phyloP scores from a whole-genome alignment of 2,797 vertebrate species.

The Enteromius unitaeniatus region DNA sequence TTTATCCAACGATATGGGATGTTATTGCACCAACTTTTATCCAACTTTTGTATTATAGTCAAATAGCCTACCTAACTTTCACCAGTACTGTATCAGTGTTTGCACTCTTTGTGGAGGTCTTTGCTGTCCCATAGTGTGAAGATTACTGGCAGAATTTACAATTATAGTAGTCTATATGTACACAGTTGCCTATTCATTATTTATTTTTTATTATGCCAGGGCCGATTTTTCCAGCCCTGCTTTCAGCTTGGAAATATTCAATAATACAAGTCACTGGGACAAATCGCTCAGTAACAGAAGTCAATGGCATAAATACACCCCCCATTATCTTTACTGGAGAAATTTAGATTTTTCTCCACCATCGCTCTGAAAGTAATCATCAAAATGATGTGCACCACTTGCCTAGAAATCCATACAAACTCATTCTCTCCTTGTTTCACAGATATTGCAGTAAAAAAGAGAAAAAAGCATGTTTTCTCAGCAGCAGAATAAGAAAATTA shows the following conservation, averaged over 20 bases:
- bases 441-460: constrained; percentile 29
- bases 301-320: constrained; percentile 54
- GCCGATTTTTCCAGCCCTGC: not conserved
- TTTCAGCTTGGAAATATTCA: constrained; percentile 44
- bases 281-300: constrained; percentile 53
- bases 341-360: constrained; percentile 61
- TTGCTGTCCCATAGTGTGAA: no score
- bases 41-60: no score
- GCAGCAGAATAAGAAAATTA: constrained; percentile 19
- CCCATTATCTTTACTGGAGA: constrained; percentile 48
- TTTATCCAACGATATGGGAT: no score
- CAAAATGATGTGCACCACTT: constrained; percentile 57
- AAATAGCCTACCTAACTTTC: no score
- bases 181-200: no score
- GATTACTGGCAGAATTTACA: no score
- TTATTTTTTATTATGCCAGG: no score
- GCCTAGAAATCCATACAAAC: constrained; percentile 57
- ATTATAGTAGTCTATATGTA: no score
- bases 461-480: not conserved
- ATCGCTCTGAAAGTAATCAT: constrained; percentile 49
- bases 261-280: constrained; percentile 12
- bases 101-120: no score
- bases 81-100: no score
- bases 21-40: no score
- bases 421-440: constrained; percentile 37